Percentiles rank a stretch among this genome's conserved stretches.
These are phyloP conservation scores for Melanargia galathea DNA, from an alignment of 2,888 invertebrate species.

Conservation along the genomic window DNA sequence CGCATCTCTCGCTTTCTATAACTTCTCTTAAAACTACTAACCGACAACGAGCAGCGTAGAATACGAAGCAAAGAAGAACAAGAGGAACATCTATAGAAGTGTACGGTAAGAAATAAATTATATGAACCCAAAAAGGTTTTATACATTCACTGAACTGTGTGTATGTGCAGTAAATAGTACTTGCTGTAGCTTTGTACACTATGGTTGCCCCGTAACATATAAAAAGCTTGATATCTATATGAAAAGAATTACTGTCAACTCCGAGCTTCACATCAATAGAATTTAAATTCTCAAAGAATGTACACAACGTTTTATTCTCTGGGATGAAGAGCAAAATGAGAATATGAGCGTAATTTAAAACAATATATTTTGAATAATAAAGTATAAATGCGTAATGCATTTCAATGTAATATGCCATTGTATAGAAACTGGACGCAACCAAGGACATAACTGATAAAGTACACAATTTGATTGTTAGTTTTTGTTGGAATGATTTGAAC, in stretches of 20 bases:
- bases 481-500: not conserved
- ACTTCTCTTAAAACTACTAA: slow-evolving; percentile 12
- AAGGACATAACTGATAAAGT: not conserved
- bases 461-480: slow-evolving; percentile 7
- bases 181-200: not conserved
- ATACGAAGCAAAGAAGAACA: slow-evolving; percentile 2
- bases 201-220: not conserved
- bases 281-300: slow-evolving; percentile 15
- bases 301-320: slow-evolving; percentile 22
- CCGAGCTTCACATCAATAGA: slow-evolving; percentile 12
- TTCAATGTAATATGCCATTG: not conserved
- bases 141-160: slow-evolving; percentile 3
- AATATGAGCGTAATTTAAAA: not conserved
- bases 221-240: slow-evolving; percentile 15
- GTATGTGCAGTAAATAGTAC: slow-evolving; percentile 5
- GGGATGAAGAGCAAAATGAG: not conserved
- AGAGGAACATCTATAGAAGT: slow-evolving; percentile 4
- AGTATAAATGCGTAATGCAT: not conserved
- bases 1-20: not conserved
- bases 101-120: slow-evolving; percentile 4
- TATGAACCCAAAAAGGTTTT: not conserved
- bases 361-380: not conserved
- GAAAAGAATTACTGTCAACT: slow-evolving; percentile 1
- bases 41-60: slow-evolving; percentile 6
- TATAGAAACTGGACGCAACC: not conserved